Conservation (phyloP, 2,113 vertebrate species). For the Colinus virginianus region DNA sequence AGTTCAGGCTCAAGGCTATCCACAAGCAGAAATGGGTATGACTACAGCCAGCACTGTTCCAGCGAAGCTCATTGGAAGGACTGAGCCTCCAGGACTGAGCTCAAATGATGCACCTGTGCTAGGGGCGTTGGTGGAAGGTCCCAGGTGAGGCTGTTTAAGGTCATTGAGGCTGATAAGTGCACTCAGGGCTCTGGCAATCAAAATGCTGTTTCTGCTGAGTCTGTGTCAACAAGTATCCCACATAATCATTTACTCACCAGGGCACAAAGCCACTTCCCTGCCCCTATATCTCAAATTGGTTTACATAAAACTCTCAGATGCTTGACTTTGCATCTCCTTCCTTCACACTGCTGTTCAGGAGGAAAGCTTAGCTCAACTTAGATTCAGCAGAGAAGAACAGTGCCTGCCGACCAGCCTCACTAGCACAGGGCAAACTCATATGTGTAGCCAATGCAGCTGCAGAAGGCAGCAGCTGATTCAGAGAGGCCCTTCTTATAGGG, state of each 20-base stretch:
- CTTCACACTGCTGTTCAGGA: neutral
- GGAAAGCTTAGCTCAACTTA: accelerated
- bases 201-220: neutral
- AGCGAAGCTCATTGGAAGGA: neutral
- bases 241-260: neutral
- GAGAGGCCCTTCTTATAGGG: neutral
- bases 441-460: accelerated
- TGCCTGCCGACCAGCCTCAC: neutral
- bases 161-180: neutral
- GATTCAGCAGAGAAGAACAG: neutral
- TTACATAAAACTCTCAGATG: accelerated
- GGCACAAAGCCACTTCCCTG: neutral
- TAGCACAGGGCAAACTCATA: accelerated
- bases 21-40: accelerated
- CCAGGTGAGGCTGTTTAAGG: neutral
- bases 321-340: neutral
- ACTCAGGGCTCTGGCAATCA: neutral
- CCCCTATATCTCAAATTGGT: neutral
- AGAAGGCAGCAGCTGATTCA: neutral
- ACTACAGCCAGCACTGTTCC: accelerated
- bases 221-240: accelerated
- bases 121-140: accelerated
- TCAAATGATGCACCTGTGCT: neutral
- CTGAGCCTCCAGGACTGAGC: neutral
- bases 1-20: accelerated